Conservation (phyloP, 1,140 invertebrate species). For the Polypedilum vanderplanki region DNA sequence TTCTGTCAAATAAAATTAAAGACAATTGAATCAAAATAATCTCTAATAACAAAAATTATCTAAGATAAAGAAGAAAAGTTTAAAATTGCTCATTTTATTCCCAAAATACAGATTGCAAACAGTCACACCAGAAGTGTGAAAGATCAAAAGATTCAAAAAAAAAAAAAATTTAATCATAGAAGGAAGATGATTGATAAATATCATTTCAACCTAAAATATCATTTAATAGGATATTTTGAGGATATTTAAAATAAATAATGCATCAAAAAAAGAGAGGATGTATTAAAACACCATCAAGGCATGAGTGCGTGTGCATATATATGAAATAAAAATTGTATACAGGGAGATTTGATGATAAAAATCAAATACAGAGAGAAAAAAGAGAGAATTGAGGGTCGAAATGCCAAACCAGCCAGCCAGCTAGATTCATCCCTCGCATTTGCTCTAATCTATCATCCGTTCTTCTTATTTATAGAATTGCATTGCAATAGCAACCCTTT, state of each 20-base stretch:
- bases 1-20: too few species aligned
- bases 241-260: conserved; percentile 26
- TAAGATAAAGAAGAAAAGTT: too few species aligned
- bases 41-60: too few species aligned
- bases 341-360: background rate
- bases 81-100: background rate
- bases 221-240: conserved; percentile 25
- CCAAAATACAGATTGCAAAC: background rate
- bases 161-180: background rate
- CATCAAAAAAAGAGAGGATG: conserved; percentile 11
- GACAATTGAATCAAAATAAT: too few species aligned
- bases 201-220: conserved; percentile 25
- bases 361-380: conserved; percentile 23
- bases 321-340: background rate
- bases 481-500: conserved; percentile 10
- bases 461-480: too few species aligned
- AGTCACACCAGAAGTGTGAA: background rate
- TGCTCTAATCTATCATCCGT: conserved; percentile 5
- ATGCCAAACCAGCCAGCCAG: background rate
- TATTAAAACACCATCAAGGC: conserved; percentile 21
- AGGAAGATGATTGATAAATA: conserved; percentile 17
- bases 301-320: too few species aligned
- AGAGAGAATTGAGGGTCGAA: background rate
- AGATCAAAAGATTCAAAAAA: background rate
- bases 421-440: background rate